Conservation (phyloP, 2,113 vertebrate genomes). For the Bothrops jararaca region DNA sequence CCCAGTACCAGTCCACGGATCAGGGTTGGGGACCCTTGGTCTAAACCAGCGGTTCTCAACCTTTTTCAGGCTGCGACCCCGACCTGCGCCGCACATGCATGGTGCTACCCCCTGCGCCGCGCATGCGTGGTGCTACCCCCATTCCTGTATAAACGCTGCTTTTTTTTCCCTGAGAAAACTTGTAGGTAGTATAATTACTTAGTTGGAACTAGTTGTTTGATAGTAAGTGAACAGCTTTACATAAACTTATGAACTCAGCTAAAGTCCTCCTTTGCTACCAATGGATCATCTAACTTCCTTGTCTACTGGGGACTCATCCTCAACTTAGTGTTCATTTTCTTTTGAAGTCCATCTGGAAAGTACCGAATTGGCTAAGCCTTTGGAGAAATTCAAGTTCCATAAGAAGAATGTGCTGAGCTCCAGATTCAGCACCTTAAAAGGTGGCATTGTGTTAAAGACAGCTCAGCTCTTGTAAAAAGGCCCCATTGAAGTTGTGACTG, state of each 20-base stretch:
- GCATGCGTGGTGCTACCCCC: too few relatives aligned
- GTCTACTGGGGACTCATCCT: not conserved
- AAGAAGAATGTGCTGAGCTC: not conserved
- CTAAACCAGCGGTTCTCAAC: too few relatives aligned
- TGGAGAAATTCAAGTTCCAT: not conserved
- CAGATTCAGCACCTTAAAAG: constrained; percentile 14
- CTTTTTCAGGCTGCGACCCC: too few relatives aligned
- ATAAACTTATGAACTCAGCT: not conserved
- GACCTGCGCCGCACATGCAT: too few relatives aligned
- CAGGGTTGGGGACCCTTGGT: too few relatives aligned
- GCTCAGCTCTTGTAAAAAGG: not conserved
- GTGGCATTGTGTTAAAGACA: constrained; percentile 19
- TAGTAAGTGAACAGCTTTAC: not conserved
- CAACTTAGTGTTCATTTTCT: not conserved
- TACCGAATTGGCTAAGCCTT: not conserved
- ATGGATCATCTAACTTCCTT: not conserved
- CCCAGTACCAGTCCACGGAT: too few relatives aligned
- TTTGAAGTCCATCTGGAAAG: not conserved
- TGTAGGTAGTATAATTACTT: not conserved
- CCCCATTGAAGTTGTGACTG: not conserved
- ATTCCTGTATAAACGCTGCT: not conserved
- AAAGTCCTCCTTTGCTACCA: not conserved
- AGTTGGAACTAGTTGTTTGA: not conserved
- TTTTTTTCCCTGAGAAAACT: not conserved
- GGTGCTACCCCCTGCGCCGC: too few relatives aligned